Evolutionary conservation across 2,888 invertebrate genomes (phyloP), one percentile per base, ranked within the genome.

Genomic region (Meteorus colon): DNA sequence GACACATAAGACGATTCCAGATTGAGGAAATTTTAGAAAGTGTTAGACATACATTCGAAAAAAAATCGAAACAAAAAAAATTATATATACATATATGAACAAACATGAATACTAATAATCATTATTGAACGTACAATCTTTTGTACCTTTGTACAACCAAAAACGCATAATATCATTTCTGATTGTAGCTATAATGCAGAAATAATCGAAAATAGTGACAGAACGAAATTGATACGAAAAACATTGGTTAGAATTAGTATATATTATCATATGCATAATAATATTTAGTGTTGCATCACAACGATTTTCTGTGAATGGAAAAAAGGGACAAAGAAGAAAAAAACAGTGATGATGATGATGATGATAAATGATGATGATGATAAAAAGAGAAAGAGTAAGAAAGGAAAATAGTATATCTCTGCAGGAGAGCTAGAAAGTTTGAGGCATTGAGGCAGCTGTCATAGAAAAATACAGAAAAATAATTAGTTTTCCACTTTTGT

Each of bases 381-480:
- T 3, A 19, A 14, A 63, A 67, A 75, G 65, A 71, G 59, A 75
- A 63, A 60, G 29, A 62, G 73, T 62, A 65, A 74, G 74, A 78
- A 75, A 76, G 78, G 73, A 75, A 67, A 70, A 71, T 82, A 80
- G 72, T 79, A 79, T 62, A 85, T 87, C 89, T 89, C 89, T 88
- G 89, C 89, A 88, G 87, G 86, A 84, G 80, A 84, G 88, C 87
- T 89, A 89, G 89, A 85, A 85, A 70, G 86, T 80, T 84, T 84
- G 81, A 86, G 84, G 89, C 89, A 89, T 89, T 89, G 89, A 89
- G 89, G 89, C 89, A 89, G 89, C 89, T 89, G 89, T 89, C 89
- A 89, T 82, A 85, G 68, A 82, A 85, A 88, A 86, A 76, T 81
- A 84, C 84, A 84, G 80, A 87, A 84, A 80, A 84, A 87, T 82